A percentile compares a stretch with the other conserved stretches of the same genome.
Conservation (phyloP, 2,113 vertebrate genomes). For the Amazona vittata region DNA sequence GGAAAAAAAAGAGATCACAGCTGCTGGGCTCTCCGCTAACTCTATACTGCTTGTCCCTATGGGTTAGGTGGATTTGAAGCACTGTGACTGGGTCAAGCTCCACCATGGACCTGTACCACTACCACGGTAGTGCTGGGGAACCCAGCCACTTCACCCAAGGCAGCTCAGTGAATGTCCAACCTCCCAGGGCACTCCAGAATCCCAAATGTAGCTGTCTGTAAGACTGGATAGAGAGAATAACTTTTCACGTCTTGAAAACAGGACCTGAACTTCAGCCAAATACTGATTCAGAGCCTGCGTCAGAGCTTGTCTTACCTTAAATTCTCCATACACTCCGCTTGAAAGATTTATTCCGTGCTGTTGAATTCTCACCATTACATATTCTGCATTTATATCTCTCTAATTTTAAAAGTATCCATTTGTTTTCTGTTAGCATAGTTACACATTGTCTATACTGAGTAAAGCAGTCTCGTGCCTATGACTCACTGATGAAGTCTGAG, state of each 20-base stretch:
- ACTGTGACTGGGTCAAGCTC: not conserved
- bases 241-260: not conserved
- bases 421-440: not conserved
- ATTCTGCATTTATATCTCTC: not conserved
- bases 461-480: not conserved
- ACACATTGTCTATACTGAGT: not conserved
- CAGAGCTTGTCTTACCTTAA: not conserved
- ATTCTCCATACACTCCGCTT: not conserved
- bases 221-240: not conserved
- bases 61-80: not conserved
- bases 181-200: not conserved
- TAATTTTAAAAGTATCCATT: not conserved
- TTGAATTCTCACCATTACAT: not conserved
- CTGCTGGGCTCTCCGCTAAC: not conserved
- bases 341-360: not conserved
- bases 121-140: not conserved
- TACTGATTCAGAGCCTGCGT: not conserved
- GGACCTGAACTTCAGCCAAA: not conserved
- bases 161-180: not conserved
- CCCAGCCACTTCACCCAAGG: fast-evolving
- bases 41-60: not conserved
- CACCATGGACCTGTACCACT: not conserved
- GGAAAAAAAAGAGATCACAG: not conserved
- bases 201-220: not conserved
- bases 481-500: constrained; percentile 7